Evolutionary conservation across 2,797 vertebrate genomes (phyloP).

Genomic region (Pristis pectinata): DNA sequence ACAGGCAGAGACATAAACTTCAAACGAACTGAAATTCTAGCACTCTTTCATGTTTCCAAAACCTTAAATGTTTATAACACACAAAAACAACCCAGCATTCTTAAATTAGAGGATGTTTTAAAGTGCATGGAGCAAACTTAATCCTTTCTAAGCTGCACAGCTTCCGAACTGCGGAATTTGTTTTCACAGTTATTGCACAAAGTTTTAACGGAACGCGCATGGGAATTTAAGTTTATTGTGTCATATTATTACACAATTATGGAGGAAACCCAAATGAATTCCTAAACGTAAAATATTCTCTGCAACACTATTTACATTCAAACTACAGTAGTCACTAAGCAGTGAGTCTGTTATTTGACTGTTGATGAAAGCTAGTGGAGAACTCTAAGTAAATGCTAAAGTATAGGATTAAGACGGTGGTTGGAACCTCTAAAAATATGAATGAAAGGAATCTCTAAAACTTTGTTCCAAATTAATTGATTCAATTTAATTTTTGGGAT

Average conservation of each 20-base stretch:
- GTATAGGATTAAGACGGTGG: background rate
- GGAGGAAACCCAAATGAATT: background rate
- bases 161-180: background rate
- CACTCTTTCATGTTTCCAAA: conserved; percentile 13
- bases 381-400: background rate
- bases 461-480: background rate
- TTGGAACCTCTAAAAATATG: background rate
- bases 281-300: background rate
- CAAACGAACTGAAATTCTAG: conserved; percentile 47
- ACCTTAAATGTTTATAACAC: conserved; percentile 5
- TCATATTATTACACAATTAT: background rate
- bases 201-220: background rate
- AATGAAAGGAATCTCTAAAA: too few species aligned
- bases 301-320: background rate
- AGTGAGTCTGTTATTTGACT: background rate
- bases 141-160: background rate
- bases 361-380: background rate
- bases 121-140: background rate
- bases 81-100: background rate
- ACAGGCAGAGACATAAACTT: conserved; percentile 46
- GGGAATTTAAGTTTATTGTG: background rate
- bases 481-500: background rate
- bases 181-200: background rate
- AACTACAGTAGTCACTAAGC: background rate
- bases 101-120: background rate